Conservation (phyloP, 2,797 vertebrate species). For the Anguilla pacifica region DNA sequence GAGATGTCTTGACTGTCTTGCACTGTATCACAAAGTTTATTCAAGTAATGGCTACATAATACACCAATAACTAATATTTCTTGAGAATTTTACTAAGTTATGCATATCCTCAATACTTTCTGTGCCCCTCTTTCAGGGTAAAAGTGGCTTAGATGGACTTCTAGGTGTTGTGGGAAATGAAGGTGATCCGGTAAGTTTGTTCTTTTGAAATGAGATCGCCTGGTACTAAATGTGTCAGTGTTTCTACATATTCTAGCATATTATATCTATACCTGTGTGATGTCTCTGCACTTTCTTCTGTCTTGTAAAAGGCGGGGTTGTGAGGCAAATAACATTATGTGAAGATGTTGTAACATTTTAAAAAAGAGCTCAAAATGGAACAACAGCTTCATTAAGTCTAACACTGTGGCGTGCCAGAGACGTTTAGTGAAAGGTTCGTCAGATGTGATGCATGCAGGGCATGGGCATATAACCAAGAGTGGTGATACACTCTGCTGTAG, state of each 20-base stretch:
- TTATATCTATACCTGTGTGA: background rate
- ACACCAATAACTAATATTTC: background rate
- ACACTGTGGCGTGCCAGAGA: no score
- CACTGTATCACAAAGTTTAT: background rate
- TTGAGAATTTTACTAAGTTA: background rate
- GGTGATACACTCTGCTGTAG: background rate
- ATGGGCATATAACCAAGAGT: no score
- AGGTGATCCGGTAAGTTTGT: conserved; percentile 69
- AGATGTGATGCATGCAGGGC: no score
- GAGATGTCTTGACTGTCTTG: background rate
- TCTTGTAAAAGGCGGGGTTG: no score
- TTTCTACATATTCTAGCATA: background rate
- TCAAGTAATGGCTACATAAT: background rate
- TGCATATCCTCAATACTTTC: conserved; percentile 4
- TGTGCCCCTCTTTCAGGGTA: conserved; percentile 59
- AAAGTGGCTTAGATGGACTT: conserved; percentile 69
- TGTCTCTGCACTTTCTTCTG: no score
- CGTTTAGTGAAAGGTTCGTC: no score
- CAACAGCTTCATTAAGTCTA: no score
- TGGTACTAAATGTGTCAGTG: background rate
- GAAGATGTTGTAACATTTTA: no score
- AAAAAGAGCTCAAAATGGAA: no score
- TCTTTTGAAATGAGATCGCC: background rate
- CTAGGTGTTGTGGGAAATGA: conserved; percentile 76
- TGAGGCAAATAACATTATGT: no score